Conservation (phyloP, 2,113 vertebrate species). For the Monopterus albus region DNA sequence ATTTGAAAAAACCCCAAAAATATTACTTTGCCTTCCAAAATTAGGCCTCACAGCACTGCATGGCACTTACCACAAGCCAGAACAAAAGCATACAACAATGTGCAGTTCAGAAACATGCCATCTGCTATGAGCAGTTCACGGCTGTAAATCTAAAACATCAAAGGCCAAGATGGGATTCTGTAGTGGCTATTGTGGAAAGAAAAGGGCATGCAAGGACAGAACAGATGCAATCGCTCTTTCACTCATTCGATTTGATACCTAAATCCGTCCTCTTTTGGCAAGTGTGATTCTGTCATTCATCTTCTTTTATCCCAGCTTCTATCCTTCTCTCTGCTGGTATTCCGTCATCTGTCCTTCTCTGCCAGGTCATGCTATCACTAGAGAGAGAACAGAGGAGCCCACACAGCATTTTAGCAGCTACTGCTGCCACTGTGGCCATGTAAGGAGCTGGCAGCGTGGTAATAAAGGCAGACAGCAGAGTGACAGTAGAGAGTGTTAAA, state of each 20-base stretch:
- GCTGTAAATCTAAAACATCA: slow-evolving; percentile 60
- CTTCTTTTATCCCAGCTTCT: neutral
- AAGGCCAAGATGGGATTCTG: slow-evolving; percentile 34
- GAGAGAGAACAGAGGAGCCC: slow-evolving; percentile 20
- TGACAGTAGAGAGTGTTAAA: slow-evolving; percentile 44
- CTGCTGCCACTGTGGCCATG: slow-evolving; percentile 40
- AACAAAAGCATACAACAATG: slow-evolving; percentile 58
- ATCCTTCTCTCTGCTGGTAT: neutral
- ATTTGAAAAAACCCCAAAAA: slow-evolving; percentile 41
- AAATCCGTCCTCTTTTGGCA: slow-evolving; percentile 9
- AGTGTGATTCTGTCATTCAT: neutral
- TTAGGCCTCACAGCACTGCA: slow-evolving; percentile 19
- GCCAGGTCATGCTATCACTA: slow-evolving; percentile 20
- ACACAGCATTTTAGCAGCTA: slow-evolving; percentile 35
- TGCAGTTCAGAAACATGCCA: slow-evolving; percentile 46
- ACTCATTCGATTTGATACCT: slow-evolving; percentile 4
- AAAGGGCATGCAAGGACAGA: slow-evolving; percentile 20
- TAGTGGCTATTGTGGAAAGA: slow-evolving; percentile 24
- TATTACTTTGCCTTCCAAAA: slow-evolving; percentile 34
- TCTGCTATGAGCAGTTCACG: slow-evolving; percentile 55
- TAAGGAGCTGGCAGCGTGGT: slow-evolving; percentile 32
- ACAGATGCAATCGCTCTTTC: slow-evolving; percentile 29
- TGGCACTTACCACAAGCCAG: slow-evolving; percentile 60
- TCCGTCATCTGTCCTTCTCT: slow-evolving; percentile 24
- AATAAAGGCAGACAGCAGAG: slow-evolving; percentile 52